Conservation (phyloP, 1,140 invertebrate genomes). For the Dinothrombium tinctorium region DNA sequence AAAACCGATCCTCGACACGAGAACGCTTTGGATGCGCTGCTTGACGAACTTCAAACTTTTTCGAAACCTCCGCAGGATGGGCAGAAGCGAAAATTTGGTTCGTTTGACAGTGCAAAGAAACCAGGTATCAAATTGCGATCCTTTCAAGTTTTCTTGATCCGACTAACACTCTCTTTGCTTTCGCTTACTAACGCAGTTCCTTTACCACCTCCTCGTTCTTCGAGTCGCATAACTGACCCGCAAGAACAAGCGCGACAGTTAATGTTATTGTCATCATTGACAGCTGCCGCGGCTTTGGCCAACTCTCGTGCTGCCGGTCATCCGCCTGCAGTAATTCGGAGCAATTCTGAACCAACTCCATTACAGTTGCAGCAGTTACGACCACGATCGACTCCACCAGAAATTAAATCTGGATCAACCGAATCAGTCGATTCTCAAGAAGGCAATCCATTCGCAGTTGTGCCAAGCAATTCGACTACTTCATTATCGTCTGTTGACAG, state of each 20-base stretch:
- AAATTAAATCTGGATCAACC: constrained; percentile 4
- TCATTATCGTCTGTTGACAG: constrained; percentile 6
- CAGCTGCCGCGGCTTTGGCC: neutral
- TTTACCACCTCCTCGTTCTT: constrained; percentile 5
- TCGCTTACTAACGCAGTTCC: neutral
- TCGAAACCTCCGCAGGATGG: constrained; percentile 12
- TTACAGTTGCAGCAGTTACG: neutral
- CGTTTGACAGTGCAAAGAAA: neutral
- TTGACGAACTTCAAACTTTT: constrained; percentile 72
- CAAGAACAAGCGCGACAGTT: neutral
- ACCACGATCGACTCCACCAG: constrained; percentile 6
- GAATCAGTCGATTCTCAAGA: neutral
- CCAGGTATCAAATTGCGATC: neutral
- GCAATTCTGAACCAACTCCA: constrained; percentile 10
- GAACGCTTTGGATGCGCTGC: constrained; percentile 80
- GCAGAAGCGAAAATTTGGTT: neutral
- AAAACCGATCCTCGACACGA: constrained; percentile 30
- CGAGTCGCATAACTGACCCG: neutral
- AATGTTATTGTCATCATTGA: neutral
- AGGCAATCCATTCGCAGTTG: neutral
- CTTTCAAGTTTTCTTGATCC: neutral
- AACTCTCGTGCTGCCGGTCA: neutral
- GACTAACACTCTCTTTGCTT: neutral
- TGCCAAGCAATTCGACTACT: constrained; percentile 2
- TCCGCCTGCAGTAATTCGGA: constrained; percentile 1